These are phyloP conservation scores for Passer montanus DNA, from an alignment of 2,113 vertebrate genomes.

Conservation along the genomic window DNA sequence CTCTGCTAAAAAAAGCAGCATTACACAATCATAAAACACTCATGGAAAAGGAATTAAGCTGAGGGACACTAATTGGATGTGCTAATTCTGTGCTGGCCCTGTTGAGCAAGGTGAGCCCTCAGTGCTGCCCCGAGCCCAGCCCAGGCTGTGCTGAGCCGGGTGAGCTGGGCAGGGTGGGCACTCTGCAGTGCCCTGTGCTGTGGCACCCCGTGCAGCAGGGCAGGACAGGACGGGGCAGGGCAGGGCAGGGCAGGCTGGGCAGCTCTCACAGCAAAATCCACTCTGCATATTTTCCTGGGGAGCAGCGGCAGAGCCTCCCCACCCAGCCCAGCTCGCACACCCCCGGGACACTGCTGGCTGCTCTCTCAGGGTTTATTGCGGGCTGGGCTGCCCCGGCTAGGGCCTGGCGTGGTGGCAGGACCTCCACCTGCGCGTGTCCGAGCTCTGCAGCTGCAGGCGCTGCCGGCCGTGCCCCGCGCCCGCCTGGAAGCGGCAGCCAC, in stretches of 20 bases:
- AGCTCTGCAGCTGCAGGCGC: background rate
- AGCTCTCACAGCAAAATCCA: background rate
- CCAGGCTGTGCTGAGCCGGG: background rate
- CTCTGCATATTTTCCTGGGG: accelerated
- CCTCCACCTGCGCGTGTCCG: constrained; percentile 48
- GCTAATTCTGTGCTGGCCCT: background rate
- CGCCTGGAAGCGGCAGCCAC: constrained; percentile 57
- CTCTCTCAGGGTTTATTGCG: background rate
- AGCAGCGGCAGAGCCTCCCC: background rate
- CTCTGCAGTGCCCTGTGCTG: accelerated
- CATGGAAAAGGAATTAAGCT: background rate
- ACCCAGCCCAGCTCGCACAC: accelerated
- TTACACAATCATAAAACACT: background rate
- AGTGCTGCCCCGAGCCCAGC: background rate
- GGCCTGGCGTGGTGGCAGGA: background rate
- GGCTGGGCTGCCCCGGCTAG: accelerated
- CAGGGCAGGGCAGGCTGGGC: background rate
- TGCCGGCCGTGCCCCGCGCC: constrained; percentile 49
- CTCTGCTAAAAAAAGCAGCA: background rate
- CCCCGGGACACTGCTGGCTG: accelerated
- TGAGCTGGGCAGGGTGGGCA: background rate
- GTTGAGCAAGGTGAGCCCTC: background rate
- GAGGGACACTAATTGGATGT: constrained; percentile 12
- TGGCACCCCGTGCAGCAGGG: background rate
- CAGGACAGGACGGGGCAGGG: background rate